phyloP scores from a whole-genome alignment of 2,113 vertebrate genomes.

The Hemiscyllium ocellatum region DNA sequence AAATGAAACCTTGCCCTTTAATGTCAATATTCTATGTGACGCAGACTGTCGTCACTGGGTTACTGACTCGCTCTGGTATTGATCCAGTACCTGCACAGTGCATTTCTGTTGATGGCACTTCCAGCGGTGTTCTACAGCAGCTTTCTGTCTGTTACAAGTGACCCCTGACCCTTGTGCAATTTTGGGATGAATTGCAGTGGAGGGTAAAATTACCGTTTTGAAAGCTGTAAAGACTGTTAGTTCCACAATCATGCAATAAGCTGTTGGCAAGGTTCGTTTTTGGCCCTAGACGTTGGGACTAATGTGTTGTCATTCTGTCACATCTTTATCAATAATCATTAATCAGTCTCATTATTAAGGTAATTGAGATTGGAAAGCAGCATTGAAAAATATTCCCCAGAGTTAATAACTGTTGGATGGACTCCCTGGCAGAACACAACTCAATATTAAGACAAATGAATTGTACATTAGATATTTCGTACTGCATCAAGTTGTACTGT shows the following conservation, averaged over 20 bases:
- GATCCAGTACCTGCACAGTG: background rate
- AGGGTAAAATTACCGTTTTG: background rate
- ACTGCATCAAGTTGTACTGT: background rate
- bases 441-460: background rate
- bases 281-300: background rate
- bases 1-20: background rate
- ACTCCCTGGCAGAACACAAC: background rate
- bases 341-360: background rate
- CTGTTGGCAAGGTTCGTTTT: background rate
- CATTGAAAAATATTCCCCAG: background rate
- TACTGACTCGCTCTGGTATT: background rate
- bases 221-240: background rate
- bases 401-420: background rate
- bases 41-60: background rate
- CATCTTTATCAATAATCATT: background rate
- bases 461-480: background rate
- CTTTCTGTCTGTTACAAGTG: background rate
- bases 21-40: background rate
- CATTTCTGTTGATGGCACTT: background rate
- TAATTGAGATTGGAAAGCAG: background rate
- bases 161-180: background rate
- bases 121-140: background rate
- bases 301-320: background rate
- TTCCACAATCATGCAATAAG: background rate
- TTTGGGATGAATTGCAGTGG: background rate